Evolutionary conservation across 2,888 invertebrate genomes (phyloP), one percentile per base, ranked within the genome.

Genomic region (Octodonta nipae): DNA sequence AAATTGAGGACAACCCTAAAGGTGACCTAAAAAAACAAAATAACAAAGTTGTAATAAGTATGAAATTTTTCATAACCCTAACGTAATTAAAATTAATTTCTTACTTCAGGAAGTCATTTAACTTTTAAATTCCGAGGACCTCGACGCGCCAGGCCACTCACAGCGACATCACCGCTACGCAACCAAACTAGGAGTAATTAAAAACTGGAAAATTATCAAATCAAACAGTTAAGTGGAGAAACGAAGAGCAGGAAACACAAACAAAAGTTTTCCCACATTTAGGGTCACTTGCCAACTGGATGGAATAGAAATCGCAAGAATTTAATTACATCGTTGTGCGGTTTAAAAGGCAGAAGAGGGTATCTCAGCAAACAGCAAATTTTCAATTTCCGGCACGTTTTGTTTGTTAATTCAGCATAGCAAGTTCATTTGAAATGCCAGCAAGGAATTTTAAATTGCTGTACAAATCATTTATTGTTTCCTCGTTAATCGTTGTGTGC

Each of bases 381-480:
- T 51, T 51, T 50, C 53, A 52, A 52, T 52, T 52, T 52, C 48
- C 51, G 44, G 46, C 51, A 49, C 52, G 51, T 48, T 50, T 45
- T 48, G 50, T 51, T 51, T 49, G 46, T 45, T 50, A 48, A 50
- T 52, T 48, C 45, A 35, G 37, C 39, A 37, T 45, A 35, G 48
- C 47, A 42, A 52, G 49, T 51, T 51, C 45, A 50, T 53, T 50
- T 41, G 30, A 35, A 36, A 32, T 30, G 34, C 38, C 30, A 31
- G 35, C 32, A 32, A 40, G 40, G 45, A 47, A 46, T 49, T 41
- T 45, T 36, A 45, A 47, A 47, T 7, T 12, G 11, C 28, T n/a
- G 12, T 11, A 13, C 28, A 28, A 22, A 22, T 22, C 22, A 22
- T 22, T 22, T 22, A 22, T 22, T 22, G 22, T 22, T 22, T 11